Base-by-base conservation (phyloP, 2,797 vertebrate species). In the Eremophila alpestris region DNA sequence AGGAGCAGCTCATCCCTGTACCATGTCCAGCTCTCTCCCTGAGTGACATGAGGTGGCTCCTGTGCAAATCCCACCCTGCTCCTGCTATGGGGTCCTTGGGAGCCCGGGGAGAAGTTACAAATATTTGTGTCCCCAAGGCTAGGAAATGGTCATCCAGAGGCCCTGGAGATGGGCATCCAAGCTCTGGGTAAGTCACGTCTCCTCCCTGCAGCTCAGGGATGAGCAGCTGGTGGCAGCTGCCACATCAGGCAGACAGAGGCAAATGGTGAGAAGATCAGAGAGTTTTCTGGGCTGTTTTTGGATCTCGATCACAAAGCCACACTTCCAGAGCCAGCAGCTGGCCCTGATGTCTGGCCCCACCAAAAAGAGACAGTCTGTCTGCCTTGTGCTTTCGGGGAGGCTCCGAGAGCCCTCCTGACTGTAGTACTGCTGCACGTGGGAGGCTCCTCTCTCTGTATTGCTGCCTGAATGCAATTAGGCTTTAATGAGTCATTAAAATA, bases 401-500 rank as follows among this genome's bases (percentile, higher is more conserved):
- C 81, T 75, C 48, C 11, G 7, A 92, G 91, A 95, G 89, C 87
- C 91, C 93, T 94, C 59, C 74, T 5, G n/a, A 38, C 93, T 93
- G 68, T 96, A 96, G 93, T 94, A 93, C 88, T 70, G 95, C 55
- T 10, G 10, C 95, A 97, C 85, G 91, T 96, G 96, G 96, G 89
- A 96, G 94, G 95, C 93, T 95, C 38, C 74, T 89, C 90, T 82
- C 80, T 65, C 91, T 91, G 45, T 94, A 79, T 94, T 76, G 91
- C 94, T 96, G 91, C 56, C 91, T 86, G 95, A 94, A 96, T 94
- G 95, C 81, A 94, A 97, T 97, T 97, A 97, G 93, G 71, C 86
- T 84, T 95, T 96, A 97, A 97, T 96, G 94, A 97, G 95, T 96
- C 96, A 97, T 97, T 97, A 97, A 94, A 96, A 94, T 90, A 96